These are phyloP conservation scores for Pimephales promelas DNA, from an alignment of 2,113 vertebrate species.

Conservation along the genomic window DNA sequence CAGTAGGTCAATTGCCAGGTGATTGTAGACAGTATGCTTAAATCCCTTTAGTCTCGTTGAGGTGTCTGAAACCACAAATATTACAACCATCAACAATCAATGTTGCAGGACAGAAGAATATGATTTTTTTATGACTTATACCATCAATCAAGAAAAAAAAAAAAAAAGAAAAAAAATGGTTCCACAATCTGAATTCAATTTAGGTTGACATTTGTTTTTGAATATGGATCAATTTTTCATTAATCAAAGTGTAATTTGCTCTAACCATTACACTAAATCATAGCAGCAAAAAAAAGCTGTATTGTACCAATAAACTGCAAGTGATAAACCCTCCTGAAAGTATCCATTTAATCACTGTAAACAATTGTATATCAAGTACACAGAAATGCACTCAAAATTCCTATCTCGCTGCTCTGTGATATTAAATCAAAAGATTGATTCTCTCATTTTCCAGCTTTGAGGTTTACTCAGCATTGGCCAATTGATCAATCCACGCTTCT, in stretches of 20 bases:
- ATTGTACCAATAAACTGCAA: constrained; percentile 8
- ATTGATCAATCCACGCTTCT: constrained; percentile 69
- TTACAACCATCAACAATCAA: constrained; percentile 23
- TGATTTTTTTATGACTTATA: not conserved
- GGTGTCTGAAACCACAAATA: constrained; percentile 45
- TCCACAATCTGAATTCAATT: not conserved
- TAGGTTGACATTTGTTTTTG: not conserved
- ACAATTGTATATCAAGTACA: constrained; percentile 62
- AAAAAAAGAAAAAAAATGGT: not conserved
- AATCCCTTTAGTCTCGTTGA: constrained; percentile 9
- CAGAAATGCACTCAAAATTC: constrained; percentile 67
- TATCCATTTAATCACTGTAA: constrained; percentile 65
- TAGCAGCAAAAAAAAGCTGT: not conserved
- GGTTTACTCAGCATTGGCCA: constrained; percentile 57
- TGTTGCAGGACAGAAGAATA: not conserved
- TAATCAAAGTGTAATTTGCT: constrained; percentile 14
- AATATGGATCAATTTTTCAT: constrained; percentile 27
- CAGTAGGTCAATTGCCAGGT: not conserved
- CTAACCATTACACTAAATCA: not conserved
- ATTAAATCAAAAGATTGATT: constrained; percentile 67
- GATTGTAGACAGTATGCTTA: constrained; percentile 14
- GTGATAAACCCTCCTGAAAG: constrained; percentile 60
- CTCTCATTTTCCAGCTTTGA: constrained; percentile 57
- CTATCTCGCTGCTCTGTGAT: constrained; percentile 36
- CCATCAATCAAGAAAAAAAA: not conserved